phyloP scores from a whole-genome alignment of 2,888 invertebrate genomes.

The Argynnis bischoffii region DNA sequence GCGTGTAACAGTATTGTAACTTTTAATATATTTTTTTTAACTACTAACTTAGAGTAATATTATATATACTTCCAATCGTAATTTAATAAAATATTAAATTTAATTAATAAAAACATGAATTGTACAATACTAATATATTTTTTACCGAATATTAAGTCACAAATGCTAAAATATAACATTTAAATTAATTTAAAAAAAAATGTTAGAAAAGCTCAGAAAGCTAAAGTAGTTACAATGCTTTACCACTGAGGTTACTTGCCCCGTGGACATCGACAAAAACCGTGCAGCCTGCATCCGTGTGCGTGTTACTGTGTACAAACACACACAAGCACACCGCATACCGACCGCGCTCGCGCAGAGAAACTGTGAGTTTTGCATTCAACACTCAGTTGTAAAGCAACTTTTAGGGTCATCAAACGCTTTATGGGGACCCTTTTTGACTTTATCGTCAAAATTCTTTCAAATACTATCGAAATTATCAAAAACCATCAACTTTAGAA shows the following conservation, averaged over 20 bases:
- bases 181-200: background rate
- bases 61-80: no score
- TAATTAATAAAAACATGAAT: no score
- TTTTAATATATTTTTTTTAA: constrained; percentile 43
- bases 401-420: constrained; percentile 79
- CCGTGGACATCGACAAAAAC: constrained; percentile 82
- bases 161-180: background rate
- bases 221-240: constrained; percentile 57
- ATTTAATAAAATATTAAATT: no score
- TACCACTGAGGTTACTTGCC: constrained; percentile 71
- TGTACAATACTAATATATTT: no score
- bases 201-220: constrained; percentile 11
- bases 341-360: constrained; percentile 72
- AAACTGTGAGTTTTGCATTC: constrained; percentile 75
- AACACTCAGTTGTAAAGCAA: constrained; percentile 72
- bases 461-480: constrained; percentile 21
- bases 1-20: constrained; percentile 57
- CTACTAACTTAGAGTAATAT: no score
- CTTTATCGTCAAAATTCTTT: constrained; percentile 54
- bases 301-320: constrained; percentile 45
- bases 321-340: constrained; percentile 66
- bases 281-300: constrained; percentile 71
- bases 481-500: constrained; percentile 24
- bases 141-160: no score
- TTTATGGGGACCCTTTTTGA: constrained; percentile 57